Percentiles rank a stretch among this genome's conserved stretches.
Conservation (phyloP, 2,113 vertebrate species). For the Egretta garzetta region DNA sequence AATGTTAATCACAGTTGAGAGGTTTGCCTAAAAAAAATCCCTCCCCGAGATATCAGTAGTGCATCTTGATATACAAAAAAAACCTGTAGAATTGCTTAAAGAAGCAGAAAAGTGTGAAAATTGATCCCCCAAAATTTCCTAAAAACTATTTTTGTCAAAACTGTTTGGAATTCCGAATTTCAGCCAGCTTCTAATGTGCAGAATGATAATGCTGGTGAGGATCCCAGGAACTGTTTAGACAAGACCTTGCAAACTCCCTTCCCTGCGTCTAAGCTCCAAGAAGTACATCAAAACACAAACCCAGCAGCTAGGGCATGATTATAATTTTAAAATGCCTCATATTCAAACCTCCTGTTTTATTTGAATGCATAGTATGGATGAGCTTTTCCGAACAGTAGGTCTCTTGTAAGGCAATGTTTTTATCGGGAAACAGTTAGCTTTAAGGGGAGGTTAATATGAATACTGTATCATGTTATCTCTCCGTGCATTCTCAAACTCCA, state of each 20-base stretch:
- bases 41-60: not conserved
- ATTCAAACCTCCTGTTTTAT: not conserved
- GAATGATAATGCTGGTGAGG: not conserved
- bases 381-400: not conserved
- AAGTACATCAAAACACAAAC: not conserved
- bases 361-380: not conserved
- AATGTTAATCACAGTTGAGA: not conserved
- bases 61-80: not conserved
- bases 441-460: not conserved
- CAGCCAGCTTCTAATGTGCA: not conserved
- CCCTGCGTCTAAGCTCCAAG: not conserved
- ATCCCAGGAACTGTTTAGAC: not conserved
- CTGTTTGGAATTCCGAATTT: not conserved
- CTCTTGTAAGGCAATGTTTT: not conserved
- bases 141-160: not conserved
- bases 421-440: not conserved
- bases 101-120: not conserved
- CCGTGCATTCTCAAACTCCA: not conserved
- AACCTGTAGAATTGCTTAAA: not conserved
- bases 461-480: not conserved
- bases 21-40: accelerated
- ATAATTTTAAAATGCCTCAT: not conserved
- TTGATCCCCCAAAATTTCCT: not conserved
- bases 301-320: not conserved
- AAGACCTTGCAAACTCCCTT: not conserved